Evolutionary conservation across 2,113 vertebrate genomes (phyloP).

Genomic region (Jaculus jaculus): DNA sequence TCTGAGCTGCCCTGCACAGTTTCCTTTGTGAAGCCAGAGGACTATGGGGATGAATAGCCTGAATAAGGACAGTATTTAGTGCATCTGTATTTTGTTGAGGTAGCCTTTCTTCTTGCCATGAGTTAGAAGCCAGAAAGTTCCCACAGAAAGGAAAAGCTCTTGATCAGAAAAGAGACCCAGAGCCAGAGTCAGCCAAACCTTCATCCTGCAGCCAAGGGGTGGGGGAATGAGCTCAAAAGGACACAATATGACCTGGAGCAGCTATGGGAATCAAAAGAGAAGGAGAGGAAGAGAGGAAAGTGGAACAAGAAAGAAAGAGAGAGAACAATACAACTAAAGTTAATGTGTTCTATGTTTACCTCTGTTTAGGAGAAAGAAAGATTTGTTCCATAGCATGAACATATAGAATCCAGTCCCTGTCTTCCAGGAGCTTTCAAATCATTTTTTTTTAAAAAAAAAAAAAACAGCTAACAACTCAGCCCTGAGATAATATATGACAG

Average conservation of each 20-base stretch:
- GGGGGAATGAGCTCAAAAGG: neutral
- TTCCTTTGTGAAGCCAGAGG: constrained; percentile 23
- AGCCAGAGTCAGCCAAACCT: neutral
- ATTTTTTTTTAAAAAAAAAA: neutral
- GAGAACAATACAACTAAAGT: neutral
- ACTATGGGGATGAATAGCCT: neutral
- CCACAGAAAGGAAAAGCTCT: neutral
- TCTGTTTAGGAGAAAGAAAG: neutral
- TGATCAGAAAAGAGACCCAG: neutral
- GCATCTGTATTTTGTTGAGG: neutral
- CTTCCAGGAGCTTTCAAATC: neutral
- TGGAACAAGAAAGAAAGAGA: neutral
- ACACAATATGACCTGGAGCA: neutral
- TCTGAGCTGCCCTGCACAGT: neutral
- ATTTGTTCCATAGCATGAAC: neutral
- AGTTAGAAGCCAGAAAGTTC: neutral
- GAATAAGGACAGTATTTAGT: neutral
- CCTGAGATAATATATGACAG: too few species aligned
- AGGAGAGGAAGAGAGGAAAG: neutral
- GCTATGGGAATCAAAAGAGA: neutral
- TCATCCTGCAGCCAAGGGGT: neutral
- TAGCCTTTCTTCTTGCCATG: neutral
- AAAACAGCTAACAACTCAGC: neutral
- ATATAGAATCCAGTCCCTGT: neutral
- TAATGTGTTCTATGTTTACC: neutral